phyloP scores from a whole-genome alignment of 2,113 vertebrate species.

The Peucedramus taeniatus region DNA sequence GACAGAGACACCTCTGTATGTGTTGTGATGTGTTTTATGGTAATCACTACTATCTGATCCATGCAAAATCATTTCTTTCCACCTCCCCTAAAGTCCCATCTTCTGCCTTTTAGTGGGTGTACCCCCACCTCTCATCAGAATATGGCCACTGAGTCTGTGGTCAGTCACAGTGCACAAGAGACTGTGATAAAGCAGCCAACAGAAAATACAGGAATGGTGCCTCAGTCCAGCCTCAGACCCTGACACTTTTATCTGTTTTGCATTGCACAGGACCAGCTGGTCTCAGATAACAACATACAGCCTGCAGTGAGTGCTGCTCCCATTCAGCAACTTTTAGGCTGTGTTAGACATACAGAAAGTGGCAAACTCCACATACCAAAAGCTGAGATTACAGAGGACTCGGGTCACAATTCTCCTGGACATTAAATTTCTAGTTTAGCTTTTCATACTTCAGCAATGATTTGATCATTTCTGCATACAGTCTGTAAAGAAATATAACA shows the following conservation, averaged over 20 bases:
- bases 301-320: not conserved
- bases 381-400: not conserved
- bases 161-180: not conserved
- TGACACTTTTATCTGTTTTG: not conserved
- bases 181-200: not conserved
- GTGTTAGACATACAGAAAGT: not conserved
- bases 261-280: not conserved
- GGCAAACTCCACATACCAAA: not conserved
- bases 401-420: not conserved
- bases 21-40: not conserved
- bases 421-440: not conserved
- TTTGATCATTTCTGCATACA: not conserved
- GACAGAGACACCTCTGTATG: not conserved
- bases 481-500: not conserved
- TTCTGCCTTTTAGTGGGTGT: not conserved
- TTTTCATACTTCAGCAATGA: not conserved
- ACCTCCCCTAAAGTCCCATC: not conserved
- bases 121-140: accelerated
- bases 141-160: not conserved
- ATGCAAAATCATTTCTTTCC: not conserved
- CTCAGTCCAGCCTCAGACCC: not conserved
- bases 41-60: not conserved
- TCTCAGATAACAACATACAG: not conserved
- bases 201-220: not conserved
- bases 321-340: not conserved